Base-by-base conservation (phyloP, 2,797 vertebrate species). In the Crenuchus spilurus region DNA sequence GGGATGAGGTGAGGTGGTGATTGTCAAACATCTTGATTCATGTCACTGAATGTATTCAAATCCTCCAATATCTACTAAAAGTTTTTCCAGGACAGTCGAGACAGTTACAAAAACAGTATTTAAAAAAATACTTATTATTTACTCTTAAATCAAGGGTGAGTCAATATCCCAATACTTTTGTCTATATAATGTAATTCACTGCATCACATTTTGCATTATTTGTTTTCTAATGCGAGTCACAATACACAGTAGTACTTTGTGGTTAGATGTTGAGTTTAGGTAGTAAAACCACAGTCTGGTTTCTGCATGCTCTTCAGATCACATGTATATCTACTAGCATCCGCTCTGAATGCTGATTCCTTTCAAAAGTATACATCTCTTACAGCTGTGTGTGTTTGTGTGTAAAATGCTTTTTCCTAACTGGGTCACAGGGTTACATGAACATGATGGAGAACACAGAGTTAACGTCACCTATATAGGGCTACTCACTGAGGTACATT, bases 391-490 rank as follows among this genome's bases (percentile, higher is more conserved):
- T 16, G 22, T 48, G 42, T 6, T 13, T 16, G 22, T 62, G 60
- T 62, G 9, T 28, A 8, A 28, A 16, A 14, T 13, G 16, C 26
- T 48, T 64, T 30, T 10, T 65, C 61, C 9, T 48, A 65, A 48
- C 26, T 65, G 42, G 62, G 62, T 48, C 62, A 65, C 28, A 33
- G 28, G 22, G 62, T 48, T 48, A n/a, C 16, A n/a, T 11, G 41
- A 30, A 64, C 41, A 30, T 64, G 13, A 39, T n/a, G 13, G 41
- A 6, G 16, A n/a, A n/a, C 6, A 6, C 30, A 20, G 10, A 7
- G 28, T 61, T 35, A 20, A 37, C 33, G 24, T 39, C 18, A 39
- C 37, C 14, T 24, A 42, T n/a, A n/a, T n/a, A n/a, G n/a, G n/a
- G 35, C 13, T 44, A 16, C 20, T 42, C 7, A 28, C 37, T 0